Evolutionary conservation across 2,888 invertebrate species (phyloP), one percentile per base, ranked within the genome.

Genomic region (Tenthredo mesomela): DNA sequence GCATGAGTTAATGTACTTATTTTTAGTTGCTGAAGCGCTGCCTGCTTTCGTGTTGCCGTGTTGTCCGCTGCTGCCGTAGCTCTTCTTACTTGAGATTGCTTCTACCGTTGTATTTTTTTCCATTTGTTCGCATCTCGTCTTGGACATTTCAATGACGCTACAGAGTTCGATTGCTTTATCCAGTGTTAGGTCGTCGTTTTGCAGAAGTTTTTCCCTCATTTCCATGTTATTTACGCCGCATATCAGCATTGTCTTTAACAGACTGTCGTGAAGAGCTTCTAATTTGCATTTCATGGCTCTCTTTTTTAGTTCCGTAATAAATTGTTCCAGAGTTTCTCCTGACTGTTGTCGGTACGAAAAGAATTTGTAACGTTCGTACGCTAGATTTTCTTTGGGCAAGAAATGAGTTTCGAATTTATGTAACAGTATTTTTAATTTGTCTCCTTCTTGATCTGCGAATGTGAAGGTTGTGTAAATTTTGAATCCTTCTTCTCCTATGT

Each of bases 401-500:
- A 88, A 89, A 75, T 88, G 86, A 7, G 67, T 85, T 77, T 89
- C 88, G 84, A 89, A 90, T 78, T 88, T 86, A 3, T 84, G 67
- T 21, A 89, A 29, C 10, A 89, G 40, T 12, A 47, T 40, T 21
- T 82, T 7, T 18, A 87, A 77, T 58, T 88, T 87, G 47, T 87
- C 82, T 75, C 33, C 4, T 33, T 33, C 33, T 4, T 33, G 33
- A 2, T 33, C 33, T 3, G 4, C 4, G 4, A 33, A 33, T 4
- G 33, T 85, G 84, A 89, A 90, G 3, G 88, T 88, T 18, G 58
- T 86, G 78, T 87, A 88, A 54, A 90, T 87, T 84, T 86, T 86
- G 33, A 88, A 87, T 0, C 86, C 87, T 75, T 88, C 88, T 29
- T 89, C 88, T 0, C 89, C 89, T 12, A 90, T 88, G 29, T 86